Conservation (phyloP, 1,140 invertebrate genomes). For the Aphaenogaster floridana region DNA sequence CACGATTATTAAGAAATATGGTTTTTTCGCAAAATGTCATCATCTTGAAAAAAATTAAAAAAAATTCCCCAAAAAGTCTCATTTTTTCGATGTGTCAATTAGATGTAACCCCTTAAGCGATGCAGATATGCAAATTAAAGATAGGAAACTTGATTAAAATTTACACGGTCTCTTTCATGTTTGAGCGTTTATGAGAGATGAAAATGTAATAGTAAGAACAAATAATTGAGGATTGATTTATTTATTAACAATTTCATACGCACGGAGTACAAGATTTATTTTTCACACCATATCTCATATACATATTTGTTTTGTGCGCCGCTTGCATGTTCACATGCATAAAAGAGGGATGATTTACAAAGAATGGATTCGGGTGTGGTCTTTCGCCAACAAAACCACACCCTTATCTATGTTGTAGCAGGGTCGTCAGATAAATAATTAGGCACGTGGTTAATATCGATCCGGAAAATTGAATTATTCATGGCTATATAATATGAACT, state of each 20-base stretch:
- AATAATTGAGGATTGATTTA: not conserved
- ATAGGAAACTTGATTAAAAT: constrained; percentile 18
- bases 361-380: constrained; percentile 52
- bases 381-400: constrained; percentile 52
- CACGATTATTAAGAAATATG: too few species aligned
- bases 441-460: constrained; percentile 42
- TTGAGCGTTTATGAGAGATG: not conserved
- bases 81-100: too few species aligned
- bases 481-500: not conserved
- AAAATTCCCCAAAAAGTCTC: too few species aligned
- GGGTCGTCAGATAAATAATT: constrained; percentile 57
- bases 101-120: not conserved
- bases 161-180: not conserved
- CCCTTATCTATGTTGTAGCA: constrained; percentile 47
- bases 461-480: constrained; percentile 49
- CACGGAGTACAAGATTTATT: not conserved
- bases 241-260: not conserved
- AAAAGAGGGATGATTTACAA: constrained; percentile 36
- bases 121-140: constrained; percentile 1
- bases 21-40: too few species aligned
- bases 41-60: too few species aligned
- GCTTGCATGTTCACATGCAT: constrained; percentile 21
- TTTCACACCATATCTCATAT: not conserved
- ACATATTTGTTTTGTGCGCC: not conserved
- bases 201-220: not conserved